Evolutionary conservation across 1,140 invertebrate species (phyloP).

Genomic region (Pogonomyrmex barbatus): DNA sequence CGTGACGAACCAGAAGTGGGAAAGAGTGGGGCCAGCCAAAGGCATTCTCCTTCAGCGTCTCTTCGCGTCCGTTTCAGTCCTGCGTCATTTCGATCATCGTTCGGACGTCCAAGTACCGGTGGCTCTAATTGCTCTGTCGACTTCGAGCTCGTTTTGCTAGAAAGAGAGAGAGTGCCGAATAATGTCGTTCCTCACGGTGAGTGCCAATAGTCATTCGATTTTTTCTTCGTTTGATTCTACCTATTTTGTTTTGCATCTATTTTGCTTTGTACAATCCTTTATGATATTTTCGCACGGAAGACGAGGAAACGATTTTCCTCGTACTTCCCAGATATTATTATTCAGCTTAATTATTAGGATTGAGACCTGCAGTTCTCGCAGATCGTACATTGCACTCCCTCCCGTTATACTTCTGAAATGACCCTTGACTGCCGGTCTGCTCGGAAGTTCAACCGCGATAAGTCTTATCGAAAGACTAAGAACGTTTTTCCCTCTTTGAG

Average conservation of each 20-base stretch:
- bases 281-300: not conserved
- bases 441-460: slow-evolving; percentile 55
- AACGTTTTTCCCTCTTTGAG: not conserved
- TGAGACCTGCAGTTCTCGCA: not conserved
- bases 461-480: slow-evolving; percentile 39
- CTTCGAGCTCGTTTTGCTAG: not conserved
- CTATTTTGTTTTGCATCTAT: not conserved
- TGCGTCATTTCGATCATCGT: not conserved
- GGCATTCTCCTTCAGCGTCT: slow-evolving; percentile 21
- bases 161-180: slow-evolving; percentile 15
- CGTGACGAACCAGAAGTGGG: slow-evolving; percentile 18
- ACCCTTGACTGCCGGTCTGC: slow-evolving; percentile 7
- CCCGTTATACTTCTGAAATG: not conserved
- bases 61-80: slow-evolving; percentile 32
- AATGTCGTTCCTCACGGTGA: slow-evolving; percentile 33
- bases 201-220: not conserved
- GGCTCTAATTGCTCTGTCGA: not conserved
- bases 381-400: not conserved
- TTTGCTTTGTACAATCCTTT: not conserved
- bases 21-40: slow-evolving; percentile 25
- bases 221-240: not conserved
- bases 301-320: not conserved
- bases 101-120: not conserved
- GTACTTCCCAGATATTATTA: slow-evolving; percentile 3
- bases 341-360: not conserved